These are phyloP conservation scores for Molossus molossus DNA, from an alignment of 2,797 vertebrate species.

Conservation along the genomic window DNA sequence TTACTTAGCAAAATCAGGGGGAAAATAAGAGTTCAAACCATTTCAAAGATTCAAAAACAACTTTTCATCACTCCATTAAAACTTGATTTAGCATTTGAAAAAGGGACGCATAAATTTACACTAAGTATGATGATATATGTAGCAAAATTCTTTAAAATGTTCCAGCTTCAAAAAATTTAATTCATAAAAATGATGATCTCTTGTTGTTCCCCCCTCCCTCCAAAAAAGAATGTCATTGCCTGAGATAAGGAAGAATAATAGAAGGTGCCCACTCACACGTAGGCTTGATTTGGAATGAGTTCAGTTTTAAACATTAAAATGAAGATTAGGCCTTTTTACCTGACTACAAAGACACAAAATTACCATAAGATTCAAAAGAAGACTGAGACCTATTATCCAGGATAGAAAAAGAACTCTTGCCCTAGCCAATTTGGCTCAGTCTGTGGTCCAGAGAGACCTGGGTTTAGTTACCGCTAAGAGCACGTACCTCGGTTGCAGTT, in stretches of 20 bases:
- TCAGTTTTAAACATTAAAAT: slow-evolving; percentile 56
- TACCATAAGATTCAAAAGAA: slow-evolving; percentile 49
- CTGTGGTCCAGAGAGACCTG: too few species aligned
- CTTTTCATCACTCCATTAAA: slow-evolving; percentile 76
- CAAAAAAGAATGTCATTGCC: background rate
- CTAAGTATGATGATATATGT: slow-evolving; percentile 5
- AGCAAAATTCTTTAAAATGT: slow-evolving; percentile 65
- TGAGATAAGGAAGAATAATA: slow-evolving; percentile 19
- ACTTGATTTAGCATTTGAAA: slow-evolving; percentile 71
- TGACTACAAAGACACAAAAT: slow-evolving; percentile 18
- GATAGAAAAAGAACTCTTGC: slow-evolving; percentile 27
- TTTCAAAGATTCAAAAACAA: slow-evolving; percentile 82
- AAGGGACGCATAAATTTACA: slow-evolving; percentile 31
- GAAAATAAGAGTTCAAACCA: slow-evolving; percentile 62
- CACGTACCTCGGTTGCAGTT: too few species aligned
- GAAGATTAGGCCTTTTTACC: slow-evolving; percentile 21
- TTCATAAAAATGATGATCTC: slow-evolving; percentile 71
- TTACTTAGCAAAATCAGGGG: background rate
- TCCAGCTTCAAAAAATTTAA: slow-evolving; percentile 54
- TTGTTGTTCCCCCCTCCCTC: background rate
- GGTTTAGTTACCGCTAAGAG: too few species aligned
- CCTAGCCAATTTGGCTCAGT: too few species aligned
- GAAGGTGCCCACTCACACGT: background rate
- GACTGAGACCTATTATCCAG: background rate
- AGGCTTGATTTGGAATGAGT: slow-evolving; percentile 17